phyloP scores from a whole-genome alignment of 1,140 invertebrate genomes.

The Bradysia coprophila region DNA sequence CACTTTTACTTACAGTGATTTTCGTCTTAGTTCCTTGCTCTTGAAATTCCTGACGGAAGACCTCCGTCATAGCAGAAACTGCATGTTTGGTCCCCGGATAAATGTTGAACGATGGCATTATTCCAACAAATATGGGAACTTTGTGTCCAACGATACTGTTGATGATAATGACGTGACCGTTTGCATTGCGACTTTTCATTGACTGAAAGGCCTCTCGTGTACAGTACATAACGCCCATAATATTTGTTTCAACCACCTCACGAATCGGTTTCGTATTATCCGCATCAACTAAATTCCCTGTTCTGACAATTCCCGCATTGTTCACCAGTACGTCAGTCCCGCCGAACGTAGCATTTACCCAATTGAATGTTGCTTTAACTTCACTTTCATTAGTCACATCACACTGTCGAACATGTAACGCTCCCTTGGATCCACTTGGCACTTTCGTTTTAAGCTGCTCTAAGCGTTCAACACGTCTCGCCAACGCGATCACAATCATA shows the following conservation, averaged over 20 bases:
- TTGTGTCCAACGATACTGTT: conserved; percentile 2
- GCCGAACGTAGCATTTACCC: conserved; percentile 30
- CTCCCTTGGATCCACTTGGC: too few relatives aligned
- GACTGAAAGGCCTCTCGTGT: conserved; percentile 32
- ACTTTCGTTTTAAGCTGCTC: too few relatives aligned
- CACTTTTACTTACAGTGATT: conserved; percentile 3
- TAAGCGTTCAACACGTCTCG: too few relatives aligned
- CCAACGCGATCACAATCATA: too few relatives aligned
- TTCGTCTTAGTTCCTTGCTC: not conserved
- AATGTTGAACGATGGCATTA: not conserved
- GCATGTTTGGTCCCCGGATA: conserved; percentile 1
- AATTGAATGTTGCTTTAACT: conserved; percentile 41
- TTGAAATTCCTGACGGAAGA: not conserved
- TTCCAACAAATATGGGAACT: not conserved
- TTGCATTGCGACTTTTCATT: conserved; percentile 6
- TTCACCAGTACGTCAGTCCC: conserved; percentile 44
- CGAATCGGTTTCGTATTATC: not conserved
- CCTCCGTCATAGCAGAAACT: not conserved
- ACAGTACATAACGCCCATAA: conserved; percentile 38
- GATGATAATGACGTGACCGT: conserved; percentile 1
- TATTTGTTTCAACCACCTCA: conserved; percentile 35
- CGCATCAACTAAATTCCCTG: not conserved
- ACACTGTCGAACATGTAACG: conserved; percentile 30
- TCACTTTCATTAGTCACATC: conserved; percentile 42
- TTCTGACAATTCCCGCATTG: conserved; percentile 31